These are phyloP conservation scores for Drosophila pseudoananassae DNA, from an alignment of 1,140 invertebrate species.

Conservation along the genomic window DNA sequence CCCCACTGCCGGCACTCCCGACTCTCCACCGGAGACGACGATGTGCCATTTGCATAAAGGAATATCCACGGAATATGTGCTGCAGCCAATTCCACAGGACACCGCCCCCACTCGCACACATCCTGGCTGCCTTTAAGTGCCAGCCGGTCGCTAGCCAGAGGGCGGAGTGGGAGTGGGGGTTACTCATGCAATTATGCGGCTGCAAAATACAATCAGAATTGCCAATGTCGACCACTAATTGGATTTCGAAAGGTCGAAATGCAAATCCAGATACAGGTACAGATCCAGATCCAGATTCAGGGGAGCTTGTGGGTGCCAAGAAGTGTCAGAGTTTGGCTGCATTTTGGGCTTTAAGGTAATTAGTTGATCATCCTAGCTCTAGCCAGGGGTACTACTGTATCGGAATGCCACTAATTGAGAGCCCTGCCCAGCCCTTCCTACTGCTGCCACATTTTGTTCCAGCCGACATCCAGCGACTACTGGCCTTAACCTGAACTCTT, in stretches of 20 bases:
- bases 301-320: not conserved
- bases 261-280: slow-evolving; percentile 1
- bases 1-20: no score
- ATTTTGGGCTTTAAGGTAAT: no score
- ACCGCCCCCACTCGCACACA: not conserved
- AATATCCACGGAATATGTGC: slow-evolving; percentile 36
- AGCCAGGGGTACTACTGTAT: no score
- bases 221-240: slow-evolving; percentile 21
- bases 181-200: slow-evolving; percentile 36
- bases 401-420: slow-evolving; percentile 26
- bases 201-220: slow-evolving; percentile 37
- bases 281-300: not conserved
- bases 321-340: not conserved
- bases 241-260: slow-evolving; percentile 15
- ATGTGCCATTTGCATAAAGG: slow-evolving; percentile 67
- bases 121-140: not conserved
- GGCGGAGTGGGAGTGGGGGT: not conserved
- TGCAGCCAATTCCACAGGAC: slow-evolving; percentile 1
- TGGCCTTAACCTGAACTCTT: slow-evolving; percentile 35
- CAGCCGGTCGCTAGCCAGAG: no score
- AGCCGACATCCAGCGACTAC: slow-evolving; percentile 16
- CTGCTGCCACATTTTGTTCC: slow-evolving; percentile 41
- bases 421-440: slow-evolving; percentile 2
- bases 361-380: no score
- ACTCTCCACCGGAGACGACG: slow-evolving; percentile 28